Evolutionary conservation across 2,888 invertebrate genomes (phyloP), one percentile per base, ranked within the genome.

Genomic region (Limnephilus auricula): DNA sequence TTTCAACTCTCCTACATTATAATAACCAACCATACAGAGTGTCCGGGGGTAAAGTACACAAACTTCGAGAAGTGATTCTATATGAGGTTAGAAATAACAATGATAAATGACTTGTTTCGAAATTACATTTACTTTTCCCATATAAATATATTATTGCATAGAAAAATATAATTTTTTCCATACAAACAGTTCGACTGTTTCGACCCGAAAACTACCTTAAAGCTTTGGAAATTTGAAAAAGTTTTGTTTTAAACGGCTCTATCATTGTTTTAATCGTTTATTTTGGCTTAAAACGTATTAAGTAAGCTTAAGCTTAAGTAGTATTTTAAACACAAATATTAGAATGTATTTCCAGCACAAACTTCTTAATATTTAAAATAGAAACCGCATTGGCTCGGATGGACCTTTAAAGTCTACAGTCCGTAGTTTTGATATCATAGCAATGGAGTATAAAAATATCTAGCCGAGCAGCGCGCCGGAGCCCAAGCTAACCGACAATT

Each of bases 401-500:
- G 65, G 2, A 65, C 9, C 65, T 65, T 25, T 25, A n/a, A 65
- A 65, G 65, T 25, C 65, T n/a, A n/a, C 65, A n/a, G 65, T 65
- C 25, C 25, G 65, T 65, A 65, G 65, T 50, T 50, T 65, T 65
- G 25, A n/a, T 65, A 65, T 65, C 25, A 25, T 65, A 25, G 45
- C 45, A 45, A n/a, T 9, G 65, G 25, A 65, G 65, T 40, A 9
- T 85, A 85, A 85, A 85, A 85, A 85, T n/a, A 34, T 18, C 45
- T 85, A 40, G 30, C n/a, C 2, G 34, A n/a, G n/a, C 85, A 40
- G 13, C 65, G 87, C 89, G 34, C 45, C 65, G n/a, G 87, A 40
- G 89, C 88, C 90, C 88, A 40, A 85, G 91, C 92, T 30, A 79
- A 86, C 91, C 89, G 89, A 91, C 93, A 92, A 92, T 92, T 93